These are phyloP conservation scores for Nowickia ferox DNA, from an alignment of 2,888 invertebrate species.

Conservation along the genomic window DNA sequence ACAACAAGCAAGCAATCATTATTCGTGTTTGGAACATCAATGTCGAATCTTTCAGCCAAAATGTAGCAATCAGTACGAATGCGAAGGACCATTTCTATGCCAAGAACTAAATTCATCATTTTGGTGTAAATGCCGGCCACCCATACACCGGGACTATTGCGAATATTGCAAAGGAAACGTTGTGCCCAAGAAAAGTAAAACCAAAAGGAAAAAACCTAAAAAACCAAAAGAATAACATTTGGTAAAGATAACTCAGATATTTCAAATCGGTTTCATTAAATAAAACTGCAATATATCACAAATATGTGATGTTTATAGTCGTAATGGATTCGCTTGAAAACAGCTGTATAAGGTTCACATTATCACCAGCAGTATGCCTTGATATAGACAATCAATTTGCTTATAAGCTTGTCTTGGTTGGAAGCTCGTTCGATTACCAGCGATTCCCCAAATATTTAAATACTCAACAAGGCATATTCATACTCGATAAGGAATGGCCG, in stretches of 20 bases:
- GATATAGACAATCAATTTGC: no score
- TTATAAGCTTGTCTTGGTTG: no score
- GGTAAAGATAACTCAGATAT: not conserved
- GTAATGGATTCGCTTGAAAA: no score
- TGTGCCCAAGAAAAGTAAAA: not conserved
- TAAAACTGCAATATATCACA: no score
- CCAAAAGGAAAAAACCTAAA: not conserved
- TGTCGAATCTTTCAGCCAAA: constrained; percentile 1
- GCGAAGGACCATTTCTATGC: constrained; percentile 42
- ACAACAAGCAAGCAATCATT: not conserved
- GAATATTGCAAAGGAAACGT: constrained; percentile 29
- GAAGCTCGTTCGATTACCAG: no score
- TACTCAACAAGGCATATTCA: no score
- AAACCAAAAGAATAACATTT: not conserved
- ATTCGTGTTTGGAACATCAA: not conserved
- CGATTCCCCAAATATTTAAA: no score
- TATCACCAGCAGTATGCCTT: no score
- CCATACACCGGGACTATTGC: constrained; percentile 34
- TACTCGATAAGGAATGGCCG: no score
- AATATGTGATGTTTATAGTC: no score
- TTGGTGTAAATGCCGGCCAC: constrained; percentile 63
- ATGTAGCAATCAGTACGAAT: constrained; percentile 20
- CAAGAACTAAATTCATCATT: constrained; percentile 44
- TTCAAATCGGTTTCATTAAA: not conserved
- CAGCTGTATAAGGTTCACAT: no score